Evolutionary conservation across 92 coral and sea anemone species (phyloP).

Genomic region (Muricea muricata): DNA sequence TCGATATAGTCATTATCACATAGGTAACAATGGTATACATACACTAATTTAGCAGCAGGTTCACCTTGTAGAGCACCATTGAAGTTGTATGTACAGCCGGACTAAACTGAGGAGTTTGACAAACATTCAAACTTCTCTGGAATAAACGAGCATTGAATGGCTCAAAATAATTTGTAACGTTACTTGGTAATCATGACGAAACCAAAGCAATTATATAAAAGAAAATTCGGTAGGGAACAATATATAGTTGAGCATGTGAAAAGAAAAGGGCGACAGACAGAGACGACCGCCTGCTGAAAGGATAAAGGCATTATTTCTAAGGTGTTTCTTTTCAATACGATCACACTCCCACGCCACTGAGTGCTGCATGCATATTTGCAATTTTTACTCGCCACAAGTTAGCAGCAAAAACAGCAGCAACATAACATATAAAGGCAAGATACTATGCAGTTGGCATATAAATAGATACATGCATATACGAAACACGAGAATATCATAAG

Average conservation of each 20-base stretch:
- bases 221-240: not conserved
- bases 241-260: not conserved
- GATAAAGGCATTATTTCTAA: not conserved
- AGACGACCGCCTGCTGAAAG: not conserved
- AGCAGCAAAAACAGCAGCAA: no score
- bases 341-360: conserved; percentile 4
- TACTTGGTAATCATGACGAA: not conserved
- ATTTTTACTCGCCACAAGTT: not conserved
- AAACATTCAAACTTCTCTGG: not conserved
- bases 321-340: not conserved
- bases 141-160: not conserved
- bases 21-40: not conserved
- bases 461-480: no score
- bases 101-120: not conserved
- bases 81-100: not conserved
- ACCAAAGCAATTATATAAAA: not conserved
- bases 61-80: conserved; percentile 26
- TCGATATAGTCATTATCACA: not conserved
- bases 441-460: no score
- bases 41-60: not conserved
- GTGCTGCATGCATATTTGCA: not conserved
- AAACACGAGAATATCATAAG: no score
- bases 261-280: not conserved
- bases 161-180: not conserved
- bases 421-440: no score